These are phyloP conservation scores for Bombus impatiens DNA, from an alignment of 1,140 invertebrate species.

Conservation along the genomic window DNA sequence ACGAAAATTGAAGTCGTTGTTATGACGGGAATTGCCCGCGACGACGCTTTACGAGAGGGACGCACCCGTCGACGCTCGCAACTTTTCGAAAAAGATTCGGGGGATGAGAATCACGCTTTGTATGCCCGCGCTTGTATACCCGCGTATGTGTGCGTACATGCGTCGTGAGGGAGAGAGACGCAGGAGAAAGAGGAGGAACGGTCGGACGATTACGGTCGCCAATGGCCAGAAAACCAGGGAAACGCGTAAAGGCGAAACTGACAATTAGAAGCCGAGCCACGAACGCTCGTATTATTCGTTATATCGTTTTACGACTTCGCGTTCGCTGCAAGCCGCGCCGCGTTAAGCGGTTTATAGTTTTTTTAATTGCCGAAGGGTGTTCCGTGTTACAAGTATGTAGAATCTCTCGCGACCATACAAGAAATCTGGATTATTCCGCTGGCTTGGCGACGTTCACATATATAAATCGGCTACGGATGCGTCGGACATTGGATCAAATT, in stretches of 20 bases:
- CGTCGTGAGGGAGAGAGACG: neutral
- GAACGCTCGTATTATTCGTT: slow-evolving; percentile 52
- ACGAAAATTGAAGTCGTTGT: slow-evolving; percentile 82
- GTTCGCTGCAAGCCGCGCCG: slow-evolving; percentile 17
- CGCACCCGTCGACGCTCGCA: slow-evolving; percentile 53
- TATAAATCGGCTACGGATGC: neutral
- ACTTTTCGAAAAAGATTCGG: slow-evolving; percentile 55
- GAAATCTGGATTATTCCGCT: slow-evolving; percentile 8
- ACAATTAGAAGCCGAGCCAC: slow-evolving; percentile 46
- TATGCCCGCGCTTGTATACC: no score
- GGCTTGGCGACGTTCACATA: neutral
- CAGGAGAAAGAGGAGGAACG: neutral
- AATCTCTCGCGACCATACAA: neutral
- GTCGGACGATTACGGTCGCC: slow-evolving; percentile 5
- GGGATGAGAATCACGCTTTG: neutral
- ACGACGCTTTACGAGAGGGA: slow-evolving; percentile 76
- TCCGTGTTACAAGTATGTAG: slow-evolving; percentile 17
- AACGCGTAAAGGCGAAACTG: slow-evolving; percentile 43
- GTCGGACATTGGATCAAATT: neutral
- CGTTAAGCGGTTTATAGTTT: slow-evolving; percentile 54
- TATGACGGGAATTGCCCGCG: slow-evolving; percentile 80
- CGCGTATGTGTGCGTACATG: neutral
- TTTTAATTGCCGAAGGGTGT: slow-evolving; percentile 38
- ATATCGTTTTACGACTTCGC: slow-evolving; percentile 50
- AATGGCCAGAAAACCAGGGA: slow-evolving; percentile 18